Evolutionary conservation across 2,888 invertebrate genomes (phyloP), one percentile per base, ranked within the genome.

Genomic region (Tiphia femorata): DNA sequence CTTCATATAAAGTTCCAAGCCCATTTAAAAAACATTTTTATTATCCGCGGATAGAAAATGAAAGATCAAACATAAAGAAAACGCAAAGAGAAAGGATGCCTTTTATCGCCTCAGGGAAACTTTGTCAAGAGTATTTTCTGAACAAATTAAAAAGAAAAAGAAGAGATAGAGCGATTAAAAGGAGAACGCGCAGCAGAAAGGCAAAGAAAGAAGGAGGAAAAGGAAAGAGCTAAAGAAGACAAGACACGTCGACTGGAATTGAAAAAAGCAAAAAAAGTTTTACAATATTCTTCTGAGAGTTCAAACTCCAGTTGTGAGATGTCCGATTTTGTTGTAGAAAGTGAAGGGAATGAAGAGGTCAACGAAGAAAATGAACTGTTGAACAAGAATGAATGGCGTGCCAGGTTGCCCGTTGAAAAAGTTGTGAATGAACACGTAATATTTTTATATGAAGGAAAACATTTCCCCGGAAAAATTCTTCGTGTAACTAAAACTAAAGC

Each of bases 11-110:
- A 49, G 50, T 58, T 51, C 58, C 63, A 44, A 61, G 44, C 49
- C 60, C 64, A 25, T 64, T 55, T 49, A 64, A 64, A 62, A 69
- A 54, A 44, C 46, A 35, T 23, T 55, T 64, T 41, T 62, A 64
- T 52, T 60, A 51, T 54, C 58, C 58, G 43, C 44, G 51, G 57
- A 44, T 53, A 35, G 46, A 58, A 43, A 44, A 37, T 44, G 41
- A 41, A 41, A 27, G 14, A 33, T 33, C 20, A 23, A 37, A 52
- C 46, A 35, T 30, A 59, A 42, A 62, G 62, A 46, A 66, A 49
- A 50, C 43, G 17, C 27, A 41, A 53, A 55, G 49, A 54, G 59
- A 63, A 51, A 60, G 54, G 60, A 50, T 64, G 52, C 64, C 66
- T 53, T 50, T 59, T 46, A 64, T 66, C 49, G 57, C 50, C 21